Percentiles rank a stretch among this genome's conserved stretches.
These are phyloP conservation scores for Pseudomugil gertrudae DNA, from an alignment of 2,797 vertebrate genomes.

Conservation along the genomic window DNA sequence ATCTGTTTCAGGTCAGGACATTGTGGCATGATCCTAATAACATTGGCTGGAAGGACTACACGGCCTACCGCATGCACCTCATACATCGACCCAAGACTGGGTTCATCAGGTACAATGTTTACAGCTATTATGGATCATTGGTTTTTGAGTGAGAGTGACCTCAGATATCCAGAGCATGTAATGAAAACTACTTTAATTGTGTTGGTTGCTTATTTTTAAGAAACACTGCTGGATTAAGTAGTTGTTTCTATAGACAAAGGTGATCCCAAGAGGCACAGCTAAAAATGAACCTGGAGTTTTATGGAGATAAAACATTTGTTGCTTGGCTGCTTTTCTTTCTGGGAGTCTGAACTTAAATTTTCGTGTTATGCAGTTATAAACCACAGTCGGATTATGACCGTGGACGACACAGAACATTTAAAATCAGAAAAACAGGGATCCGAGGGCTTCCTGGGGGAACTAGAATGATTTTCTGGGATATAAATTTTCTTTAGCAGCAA, in stretches of 20 bases:
- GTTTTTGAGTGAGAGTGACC: constrained; percentile 11
- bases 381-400: constrained; percentile 25
- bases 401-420: constrained; percentile 18
- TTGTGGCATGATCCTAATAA: constrained; percentile 97
- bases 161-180: constrained; percentile 3
- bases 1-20: constrained; percentile 87
- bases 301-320: constrained; percentile 9
- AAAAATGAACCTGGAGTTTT: constrained; percentile 3
- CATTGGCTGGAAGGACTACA: constrained; percentile 95
- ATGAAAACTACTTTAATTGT: background rate
- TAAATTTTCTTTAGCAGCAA: background rate
- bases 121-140: constrained; percentile 16
- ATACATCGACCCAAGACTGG: constrained; percentile 95
- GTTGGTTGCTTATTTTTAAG: background rate
- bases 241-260: background rate
- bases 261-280: constrained; percentile 7
- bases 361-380: constrained; percentile 25
- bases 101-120: constrained; percentile 89
- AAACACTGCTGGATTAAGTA: background rate
- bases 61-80: constrained; percentile 95
- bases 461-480: constrained; percentile 8
- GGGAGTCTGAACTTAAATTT: constrained; percentile 16
- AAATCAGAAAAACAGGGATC: constrained; percentile 31
- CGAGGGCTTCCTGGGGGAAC: constrained; percentile 5
- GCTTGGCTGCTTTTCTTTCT: constrained; percentile 2